Conservation (phyloP, 2,797 vertebrate genomes). For the Neomorphus geoffroyi region DNA sequence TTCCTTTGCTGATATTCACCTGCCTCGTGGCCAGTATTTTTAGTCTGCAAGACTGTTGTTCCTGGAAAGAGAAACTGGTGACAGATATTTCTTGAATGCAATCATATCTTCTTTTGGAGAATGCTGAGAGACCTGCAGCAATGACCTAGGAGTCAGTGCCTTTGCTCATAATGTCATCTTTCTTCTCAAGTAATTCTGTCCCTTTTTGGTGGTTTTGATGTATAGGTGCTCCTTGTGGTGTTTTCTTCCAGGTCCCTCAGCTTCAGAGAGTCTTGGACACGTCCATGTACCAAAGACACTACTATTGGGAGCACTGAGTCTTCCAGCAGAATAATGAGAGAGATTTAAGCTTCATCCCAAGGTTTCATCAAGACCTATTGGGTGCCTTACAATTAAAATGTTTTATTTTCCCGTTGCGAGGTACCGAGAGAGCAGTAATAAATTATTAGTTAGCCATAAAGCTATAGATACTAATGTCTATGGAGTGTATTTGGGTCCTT, state of each 20-base stretch:
- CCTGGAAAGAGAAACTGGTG: not conserved
- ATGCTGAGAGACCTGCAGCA: not conserved
- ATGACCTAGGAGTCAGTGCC: not conserved
- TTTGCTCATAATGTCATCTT: not conserved
- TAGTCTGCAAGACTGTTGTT: not conserved
- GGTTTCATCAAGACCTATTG: not conserved
- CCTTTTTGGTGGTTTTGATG: not conserved
- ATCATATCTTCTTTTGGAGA: not conserved
- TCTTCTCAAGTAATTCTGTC: not conserved
- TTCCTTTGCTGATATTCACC: not conserved
- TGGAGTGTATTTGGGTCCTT: not conserved
- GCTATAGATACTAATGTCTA: not conserved
- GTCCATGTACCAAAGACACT: not conserved
- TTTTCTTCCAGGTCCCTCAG: not conserved
- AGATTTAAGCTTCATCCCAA: not conserved
- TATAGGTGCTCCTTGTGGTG: not conserved
- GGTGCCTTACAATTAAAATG: not conserved
- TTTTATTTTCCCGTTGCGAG: not conserved
- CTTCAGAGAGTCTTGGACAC: not conserved
- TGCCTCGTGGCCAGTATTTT: not conserved
- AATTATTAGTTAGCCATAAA: not conserved
- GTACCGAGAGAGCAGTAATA: not conserved
- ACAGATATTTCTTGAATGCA: not conserved
- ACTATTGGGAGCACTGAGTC: not conserved
- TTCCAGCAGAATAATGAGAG: not conserved